Percentiles rank a stretch among this genome's conserved stretches.
Conservation (phyloP, 2,113 vertebrate species). For the Macheiramphus alcinus region DNA sequence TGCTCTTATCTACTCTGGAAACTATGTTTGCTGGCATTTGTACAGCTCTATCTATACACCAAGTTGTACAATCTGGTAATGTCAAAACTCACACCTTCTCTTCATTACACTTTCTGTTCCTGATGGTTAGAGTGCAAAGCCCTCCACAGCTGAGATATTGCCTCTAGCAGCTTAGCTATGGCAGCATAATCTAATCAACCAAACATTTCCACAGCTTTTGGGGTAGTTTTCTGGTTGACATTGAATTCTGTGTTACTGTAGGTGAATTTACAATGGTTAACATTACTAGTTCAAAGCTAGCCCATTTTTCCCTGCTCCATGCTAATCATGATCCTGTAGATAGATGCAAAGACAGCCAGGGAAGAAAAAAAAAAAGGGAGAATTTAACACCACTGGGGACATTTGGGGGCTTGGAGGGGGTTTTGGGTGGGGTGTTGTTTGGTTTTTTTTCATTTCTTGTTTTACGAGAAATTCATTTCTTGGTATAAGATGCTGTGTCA, state of each 20-base stretch:
- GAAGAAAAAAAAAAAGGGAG: not conserved
- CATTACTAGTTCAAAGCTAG: not conserved
- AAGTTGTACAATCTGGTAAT: not conserved
- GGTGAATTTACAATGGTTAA: not conserved
- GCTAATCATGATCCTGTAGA: not conserved
- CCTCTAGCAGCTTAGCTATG: not conserved
- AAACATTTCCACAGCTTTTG: not conserved
- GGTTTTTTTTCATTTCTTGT: not conserved
- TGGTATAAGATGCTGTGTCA: not conserved
- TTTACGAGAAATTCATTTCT: not conserved
- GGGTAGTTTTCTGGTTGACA: not conserved
- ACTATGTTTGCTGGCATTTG: not conserved
- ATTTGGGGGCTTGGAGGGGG: not conserved
- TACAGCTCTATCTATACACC: not conserved
- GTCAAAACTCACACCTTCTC: not conserved
- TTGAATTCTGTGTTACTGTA: not conserved
- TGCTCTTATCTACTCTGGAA: not conserved
- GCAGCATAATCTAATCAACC: not conserved
- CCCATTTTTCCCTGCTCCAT: accelerated
- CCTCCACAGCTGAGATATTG: not conserved
- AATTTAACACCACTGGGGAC: not conserved
- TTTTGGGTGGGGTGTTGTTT: not conserved
- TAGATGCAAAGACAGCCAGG: not conserved
- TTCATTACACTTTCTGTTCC: not conserved
- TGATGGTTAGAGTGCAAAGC: not conserved